Conservation (phyloP, 2,113 vertebrate genomes). For the Xenus cinereus region DNA sequence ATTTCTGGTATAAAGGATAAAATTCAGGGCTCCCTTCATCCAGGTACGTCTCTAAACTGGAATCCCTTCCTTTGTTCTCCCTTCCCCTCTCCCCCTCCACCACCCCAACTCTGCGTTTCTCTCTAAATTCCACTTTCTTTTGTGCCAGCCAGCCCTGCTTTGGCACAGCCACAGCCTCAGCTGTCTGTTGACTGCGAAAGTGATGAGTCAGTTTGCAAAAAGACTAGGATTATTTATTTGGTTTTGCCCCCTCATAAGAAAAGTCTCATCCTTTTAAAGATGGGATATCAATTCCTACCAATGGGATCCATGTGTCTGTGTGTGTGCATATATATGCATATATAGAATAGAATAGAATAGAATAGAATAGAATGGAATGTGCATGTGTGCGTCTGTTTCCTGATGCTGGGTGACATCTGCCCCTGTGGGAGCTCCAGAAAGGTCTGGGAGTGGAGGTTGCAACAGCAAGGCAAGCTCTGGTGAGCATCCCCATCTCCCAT, state of each 20-base stretch:
- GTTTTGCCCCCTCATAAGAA: background rate
- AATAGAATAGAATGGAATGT: background rate
- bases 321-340: too few species aligned
- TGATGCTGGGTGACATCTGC: background rate
- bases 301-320: rapidly evolving
- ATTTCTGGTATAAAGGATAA: background rate
- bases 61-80: background rate
- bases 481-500: background rate
- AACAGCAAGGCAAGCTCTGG: background rate
- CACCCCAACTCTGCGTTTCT: background rate
- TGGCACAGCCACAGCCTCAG: background rate
- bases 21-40: background rate
- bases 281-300: background rate
- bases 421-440: background rate
- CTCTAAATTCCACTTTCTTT: background rate
- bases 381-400: background rate
- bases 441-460: background rate
- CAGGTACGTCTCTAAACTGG: background rate
- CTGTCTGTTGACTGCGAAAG: background rate
- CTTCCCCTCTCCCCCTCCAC: rapidly evolving
- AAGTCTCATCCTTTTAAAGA: background rate
- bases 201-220: background rate
- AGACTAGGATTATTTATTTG: background rate
- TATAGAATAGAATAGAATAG: background rate
- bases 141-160: background rate